Evolutionary conservation across 2,888 invertebrate species (phyloP).

Genomic region (Polylopha cassiicola): DNA sequence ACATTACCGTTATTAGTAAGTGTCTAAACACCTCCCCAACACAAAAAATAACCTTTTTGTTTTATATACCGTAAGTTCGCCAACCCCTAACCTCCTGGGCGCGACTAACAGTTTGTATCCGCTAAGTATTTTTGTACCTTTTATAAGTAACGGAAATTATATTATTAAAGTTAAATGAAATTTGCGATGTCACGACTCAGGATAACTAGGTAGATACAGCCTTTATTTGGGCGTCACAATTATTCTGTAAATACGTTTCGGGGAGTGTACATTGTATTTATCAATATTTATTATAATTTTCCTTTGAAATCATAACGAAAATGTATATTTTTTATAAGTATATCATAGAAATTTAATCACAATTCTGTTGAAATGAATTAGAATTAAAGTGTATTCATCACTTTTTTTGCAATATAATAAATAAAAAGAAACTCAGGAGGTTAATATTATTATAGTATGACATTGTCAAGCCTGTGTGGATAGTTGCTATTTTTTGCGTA

Average conservation of each 20-base stretch:
- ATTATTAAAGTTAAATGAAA: no score
- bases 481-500: no score
- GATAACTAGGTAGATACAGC: no score
- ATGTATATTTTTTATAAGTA: constrained; percentile 10
- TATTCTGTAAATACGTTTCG: constrained; percentile 12
- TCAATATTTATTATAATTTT: neutral
- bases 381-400: no score
- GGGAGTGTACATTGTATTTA: constrained; percentile 6
- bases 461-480: no score
- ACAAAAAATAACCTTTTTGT: no score
- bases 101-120: neutral
- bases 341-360: constrained; percentile 2
- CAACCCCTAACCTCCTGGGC: constrained; percentile 18
- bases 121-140: constrained; percentile 17
- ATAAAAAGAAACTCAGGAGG: constrained; percentile 2
- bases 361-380: neutral
- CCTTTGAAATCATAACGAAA: neutral
- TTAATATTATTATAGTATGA: no score
- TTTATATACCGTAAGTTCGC: no score
- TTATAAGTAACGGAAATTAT: no score
- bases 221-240: no score
- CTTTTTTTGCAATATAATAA: no score
- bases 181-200: no score
- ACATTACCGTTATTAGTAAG: neutral
- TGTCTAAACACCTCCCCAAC: neutral